Conservation (phyloP, 2,113 vertebrate genomes). For the Oncorhynchus masou region DNA sequence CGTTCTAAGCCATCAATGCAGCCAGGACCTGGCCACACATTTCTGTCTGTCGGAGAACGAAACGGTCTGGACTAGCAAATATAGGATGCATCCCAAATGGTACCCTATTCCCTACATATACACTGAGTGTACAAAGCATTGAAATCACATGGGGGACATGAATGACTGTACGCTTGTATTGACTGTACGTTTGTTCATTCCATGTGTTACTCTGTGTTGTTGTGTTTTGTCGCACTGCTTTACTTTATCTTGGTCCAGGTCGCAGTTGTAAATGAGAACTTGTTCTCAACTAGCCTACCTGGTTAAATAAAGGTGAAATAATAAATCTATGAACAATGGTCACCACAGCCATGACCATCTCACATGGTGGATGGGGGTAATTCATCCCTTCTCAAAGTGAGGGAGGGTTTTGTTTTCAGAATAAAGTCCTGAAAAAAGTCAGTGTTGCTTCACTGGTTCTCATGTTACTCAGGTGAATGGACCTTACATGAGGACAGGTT, state of each 20-base stretch:
- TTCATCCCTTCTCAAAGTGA: slow-evolving; percentile 9
- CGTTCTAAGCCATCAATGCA: slow-evolving; percentile 16
- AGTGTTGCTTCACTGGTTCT: slow-evolving; percentile 27
- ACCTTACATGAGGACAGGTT: slow-evolving; percentile 37
- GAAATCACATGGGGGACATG: neutral
- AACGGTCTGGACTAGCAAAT: neutral
- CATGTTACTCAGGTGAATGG: slow-evolving; percentile 43
- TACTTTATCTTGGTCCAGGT: no score
- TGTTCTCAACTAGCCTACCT: no score
- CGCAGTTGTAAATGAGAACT: no score
- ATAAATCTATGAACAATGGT: neutral
- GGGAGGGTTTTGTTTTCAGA: slow-evolving; percentile 19
- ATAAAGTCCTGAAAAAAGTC: slow-evolving; percentile 24
- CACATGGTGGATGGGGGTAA: slow-evolving; percentile 22
- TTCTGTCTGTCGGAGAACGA: neutral
- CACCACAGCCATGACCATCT: slow-evolving; percentile 10
- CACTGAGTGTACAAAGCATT: neutral
- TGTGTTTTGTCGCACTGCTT: no score
- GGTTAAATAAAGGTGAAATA: no score
- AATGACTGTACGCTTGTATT: neutral
- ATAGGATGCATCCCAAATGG: neutral
- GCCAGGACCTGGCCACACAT: neutral
- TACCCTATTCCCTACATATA: no score
- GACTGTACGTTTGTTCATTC: no score
- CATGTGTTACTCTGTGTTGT: no score